phyloP scores from a whole-genome alignment of 2,113 vertebrate genomes.

The Todiramphus saurophagus region DNA sequence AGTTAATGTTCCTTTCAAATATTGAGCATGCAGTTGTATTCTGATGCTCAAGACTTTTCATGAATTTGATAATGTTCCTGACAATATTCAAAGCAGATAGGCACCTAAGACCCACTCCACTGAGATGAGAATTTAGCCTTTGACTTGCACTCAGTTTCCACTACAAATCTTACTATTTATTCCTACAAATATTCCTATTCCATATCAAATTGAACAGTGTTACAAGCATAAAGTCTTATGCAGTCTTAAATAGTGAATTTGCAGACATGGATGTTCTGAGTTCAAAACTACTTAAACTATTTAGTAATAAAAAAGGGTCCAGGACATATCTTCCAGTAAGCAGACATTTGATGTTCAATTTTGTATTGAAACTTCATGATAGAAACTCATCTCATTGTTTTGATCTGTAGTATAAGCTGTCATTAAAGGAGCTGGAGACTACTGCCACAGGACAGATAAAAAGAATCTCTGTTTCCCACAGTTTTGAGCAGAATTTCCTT shows the following conservation, averaged over 20 bases:
- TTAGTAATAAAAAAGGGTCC: not conserved
- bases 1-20: not conserved
- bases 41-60: not conserved
- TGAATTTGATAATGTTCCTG: not conserved
- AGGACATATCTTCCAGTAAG: not conserved
- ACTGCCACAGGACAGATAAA: not conserved
- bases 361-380: not conserved
- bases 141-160: not conserved
- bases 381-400: not conserved
- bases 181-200: not conserved
- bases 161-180: not conserved
- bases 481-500: not conserved
- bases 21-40: not conserved
- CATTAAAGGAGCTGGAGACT: not conserved
- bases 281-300: not conserved
- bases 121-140: not conserved
- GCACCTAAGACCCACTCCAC: not conserved
- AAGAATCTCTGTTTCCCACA: not conserved
- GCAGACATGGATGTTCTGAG: not conserved
- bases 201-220: not conserved
- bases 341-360: not conserved
- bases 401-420: not conserved
- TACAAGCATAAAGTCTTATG: not conserved
- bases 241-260: not conserved
- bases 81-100: not conserved